A percentile compares a stretch with the other conserved stretches of the same genome.
phyloP scores from a whole-genome alignment of 2,797 vertebrate species.

The Typhlichthys subterraneus region DNA sequence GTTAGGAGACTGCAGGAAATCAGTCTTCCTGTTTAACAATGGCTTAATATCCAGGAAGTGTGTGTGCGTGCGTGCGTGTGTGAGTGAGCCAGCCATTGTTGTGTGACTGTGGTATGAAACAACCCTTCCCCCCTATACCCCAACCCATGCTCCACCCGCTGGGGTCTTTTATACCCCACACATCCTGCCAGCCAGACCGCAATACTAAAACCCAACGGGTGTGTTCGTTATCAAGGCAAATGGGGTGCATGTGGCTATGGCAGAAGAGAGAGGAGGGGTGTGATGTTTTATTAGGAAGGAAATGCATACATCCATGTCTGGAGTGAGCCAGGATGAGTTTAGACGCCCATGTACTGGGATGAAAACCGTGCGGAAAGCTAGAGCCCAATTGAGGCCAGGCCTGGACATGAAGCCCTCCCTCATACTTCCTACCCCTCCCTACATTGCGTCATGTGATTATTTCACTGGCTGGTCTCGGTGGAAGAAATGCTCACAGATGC shows the following conservation, averaged over 20 bases:
- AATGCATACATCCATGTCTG: too few relatives aligned
- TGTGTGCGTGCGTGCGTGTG: slow-evolving; percentile 6
- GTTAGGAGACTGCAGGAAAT: slow-evolving; percentile 22
- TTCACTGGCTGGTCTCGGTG: slow-evolving; percentile 47
- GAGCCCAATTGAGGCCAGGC: slow-evolving; percentile 16
- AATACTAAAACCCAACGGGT: too few relatives aligned
- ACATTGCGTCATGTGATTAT: slow-evolving; percentile 65
- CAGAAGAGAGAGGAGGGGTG: slow-evolving; percentile 26
- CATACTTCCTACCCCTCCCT: slow-evolving; percentile 47
- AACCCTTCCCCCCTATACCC: too few relatives aligned
- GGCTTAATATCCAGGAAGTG: slow-evolving; percentile 31
- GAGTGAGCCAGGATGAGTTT: too few relatives aligned
- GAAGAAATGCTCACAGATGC: slow-evolving; percentile 51
- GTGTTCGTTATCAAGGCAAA: too few relatives aligned
- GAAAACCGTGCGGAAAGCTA: too few relatives aligned
- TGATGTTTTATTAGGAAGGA: slow-evolving; percentile 22
- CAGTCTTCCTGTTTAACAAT: slow-evolving; percentile 1
- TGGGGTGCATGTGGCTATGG: too few relatives aligned
- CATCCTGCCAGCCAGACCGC: too few relatives aligned
- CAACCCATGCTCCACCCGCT: too few relatives aligned
- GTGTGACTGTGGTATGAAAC: neutral
- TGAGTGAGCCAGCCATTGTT: slow-evolving; percentile 3
- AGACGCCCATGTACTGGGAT: too few relatives aligned
- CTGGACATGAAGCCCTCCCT: slow-evolving; percentile 56
- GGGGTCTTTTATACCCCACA: too few relatives aligned